Conservation (phyloP, 2,113 vertebrate genomes). For the Xyliphius kryptos region DNA sequence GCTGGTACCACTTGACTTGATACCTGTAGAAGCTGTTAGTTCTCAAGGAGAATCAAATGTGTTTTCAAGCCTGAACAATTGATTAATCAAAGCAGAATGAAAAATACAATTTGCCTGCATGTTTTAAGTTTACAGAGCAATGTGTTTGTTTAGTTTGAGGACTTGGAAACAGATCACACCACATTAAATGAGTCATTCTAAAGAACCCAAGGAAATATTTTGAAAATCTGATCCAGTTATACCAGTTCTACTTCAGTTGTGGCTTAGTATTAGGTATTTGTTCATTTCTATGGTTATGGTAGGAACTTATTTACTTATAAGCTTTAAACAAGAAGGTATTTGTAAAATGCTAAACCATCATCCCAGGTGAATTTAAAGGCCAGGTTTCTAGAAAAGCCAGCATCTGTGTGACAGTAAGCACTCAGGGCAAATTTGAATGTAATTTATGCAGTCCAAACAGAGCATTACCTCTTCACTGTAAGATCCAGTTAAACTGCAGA, state of each 20-base stretch:
- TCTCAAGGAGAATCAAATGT: too few relatives aligned
- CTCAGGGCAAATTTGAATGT: slow-evolving; percentile 8
- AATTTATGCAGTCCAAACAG: slow-evolving; percentile 31
- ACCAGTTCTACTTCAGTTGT: too few relatives aligned
- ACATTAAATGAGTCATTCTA: background rate
- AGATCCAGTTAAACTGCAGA: slow-evolving; percentile 31
- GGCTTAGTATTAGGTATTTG: too few relatives aligned
- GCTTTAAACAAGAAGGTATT: too few relatives aligned
- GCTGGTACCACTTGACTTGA: too few relatives aligned
- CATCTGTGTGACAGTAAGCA: slow-evolving; percentile 12
- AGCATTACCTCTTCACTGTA: slow-evolving; percentile 21
- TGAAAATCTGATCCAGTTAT: too few relatives aligned
- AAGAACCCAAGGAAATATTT: background rate
- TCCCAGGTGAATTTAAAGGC: too few relatives aligned
- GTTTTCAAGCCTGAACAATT: too few relatives aligned
- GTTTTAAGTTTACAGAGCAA: background rate
- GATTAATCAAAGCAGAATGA: background rate
- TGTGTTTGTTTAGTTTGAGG: background rate
- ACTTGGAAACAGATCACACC: background rate
- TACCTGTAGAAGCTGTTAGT: too few relatives aligned
- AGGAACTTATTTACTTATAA: too few relatives aligned
- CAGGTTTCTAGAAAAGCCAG: slow-evolving; percentile 7
- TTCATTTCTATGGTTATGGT: too few relatives aligned
- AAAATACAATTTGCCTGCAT: background rate
- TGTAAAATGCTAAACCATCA: too few relatives aligned